Evolutionary conservation across 2,888 invertebrate species (phyloP).

Genomic region (Hypena proboscidalis): DNA sequence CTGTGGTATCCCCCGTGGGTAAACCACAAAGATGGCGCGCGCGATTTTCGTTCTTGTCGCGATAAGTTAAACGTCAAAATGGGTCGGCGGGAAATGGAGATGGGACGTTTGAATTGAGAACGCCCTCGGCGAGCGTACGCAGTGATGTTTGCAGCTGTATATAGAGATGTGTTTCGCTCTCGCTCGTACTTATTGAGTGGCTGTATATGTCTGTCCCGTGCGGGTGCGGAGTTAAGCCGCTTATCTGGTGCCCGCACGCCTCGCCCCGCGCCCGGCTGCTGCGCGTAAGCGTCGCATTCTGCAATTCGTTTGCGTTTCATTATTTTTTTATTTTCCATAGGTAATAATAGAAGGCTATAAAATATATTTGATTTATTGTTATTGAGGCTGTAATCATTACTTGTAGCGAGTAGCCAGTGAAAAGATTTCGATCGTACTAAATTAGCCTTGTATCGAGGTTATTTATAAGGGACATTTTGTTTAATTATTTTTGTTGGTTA

Average conservation of each 20-base stretch:
- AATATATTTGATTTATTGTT: constrained; percentile 40
- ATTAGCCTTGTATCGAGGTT: not conserved
- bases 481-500: too few relatives aligned
- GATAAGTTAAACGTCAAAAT: constrained; percentile 35
- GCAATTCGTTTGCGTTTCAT: constrained; percentile 51
- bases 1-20: constrained; percentile 49
- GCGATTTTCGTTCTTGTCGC: constrained; percentile 35
- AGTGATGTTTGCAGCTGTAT: constrained; percentile 77
- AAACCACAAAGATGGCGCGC: constrained; percentile 44
- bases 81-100: constrained; percentile 13
- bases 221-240: constrained; percentile 81
- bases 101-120: constrained; percentile 55
- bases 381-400: constrained; percentile 26
- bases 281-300: constrained; percentile 74
- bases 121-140: constrained; percentile 62
- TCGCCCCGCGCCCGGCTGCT: constrained; percentile 73
- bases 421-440: constrained; percentile 16
- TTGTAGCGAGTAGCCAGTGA: constrained; percentile 15
- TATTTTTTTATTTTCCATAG: constrained; percentile 42
- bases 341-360: constrained; percentile 34
- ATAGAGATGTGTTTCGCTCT: constrained; percentile 66
- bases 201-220: constrained; percentile 56
- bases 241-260: constrained; percentile 83
- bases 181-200: constrained; percentile 37
- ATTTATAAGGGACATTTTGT: too few relatives aligned